Evolutionary conservation across 2,888 invertebrate genomes (phyloP), one percentile per base, ranked within the genome.

Genomic region (Hemaris fuciformis): DNA sequence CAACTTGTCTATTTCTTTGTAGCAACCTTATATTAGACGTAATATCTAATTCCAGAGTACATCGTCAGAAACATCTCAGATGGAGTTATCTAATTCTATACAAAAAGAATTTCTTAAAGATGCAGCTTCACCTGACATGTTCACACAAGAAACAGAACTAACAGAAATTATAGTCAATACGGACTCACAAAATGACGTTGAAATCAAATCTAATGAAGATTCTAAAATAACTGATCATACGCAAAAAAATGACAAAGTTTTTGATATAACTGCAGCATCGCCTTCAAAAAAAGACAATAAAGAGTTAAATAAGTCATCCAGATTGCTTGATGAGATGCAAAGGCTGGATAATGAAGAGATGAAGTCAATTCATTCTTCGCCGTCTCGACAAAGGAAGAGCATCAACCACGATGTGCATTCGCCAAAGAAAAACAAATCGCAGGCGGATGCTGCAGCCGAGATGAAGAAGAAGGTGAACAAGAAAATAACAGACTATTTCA

Each of bases 401-500:
- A 22, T 61, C 1, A 27, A 15, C 15, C 53, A 53, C n/a, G 53
- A 31, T 18, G 18, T 18, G 1, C 18, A 53, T 18, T 18, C 53
- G 10, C 18, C 53, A 10, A 15, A 18, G 27, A 31, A 3, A 18
- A 31, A 15, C 61, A 64, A 56, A 10, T 68, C 78, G 10, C 70
- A 65, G 23, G 63, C 72, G 5, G 83, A 84, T 4, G 62, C 84
- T 0, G 64, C 80, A 0, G 65, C 80, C 3, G 85, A 87, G 38
- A 66, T 77, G 0, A 90, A 89, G 68, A 90, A 83, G 70, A 87
- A 76, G 68, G 75, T 86, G 6, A 74, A 79, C 7, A 85, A 72
- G 60, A 90, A 89, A 81, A 92, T 92, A 23, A 91, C 92, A 0
- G 90, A 91, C 71, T 91, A 89, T 69, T 92, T 91, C 64, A 75